Conservation (phyloP, 2,797 vertebrate species). For the Sorex maritimensis region DNA sequence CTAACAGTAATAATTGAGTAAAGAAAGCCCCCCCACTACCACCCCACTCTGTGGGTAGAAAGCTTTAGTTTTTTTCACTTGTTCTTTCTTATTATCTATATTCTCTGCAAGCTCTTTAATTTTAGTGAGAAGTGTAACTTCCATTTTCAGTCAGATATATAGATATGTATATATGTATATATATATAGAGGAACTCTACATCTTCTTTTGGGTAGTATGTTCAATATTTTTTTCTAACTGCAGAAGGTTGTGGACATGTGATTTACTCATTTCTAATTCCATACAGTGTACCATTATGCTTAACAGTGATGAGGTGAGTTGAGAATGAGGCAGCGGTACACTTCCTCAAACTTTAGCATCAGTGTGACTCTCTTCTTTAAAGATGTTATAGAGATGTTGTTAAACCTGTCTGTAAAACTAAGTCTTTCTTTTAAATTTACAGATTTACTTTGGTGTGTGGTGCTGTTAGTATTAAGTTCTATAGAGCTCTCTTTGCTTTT, state of each 20-base stretch:
- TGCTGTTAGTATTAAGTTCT: not conserved
- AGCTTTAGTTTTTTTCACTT: not conserved
- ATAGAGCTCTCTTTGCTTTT: not conserved
- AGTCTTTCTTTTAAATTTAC: not conserved
- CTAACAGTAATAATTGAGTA: not conserved
- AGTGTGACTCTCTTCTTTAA: not conserved
- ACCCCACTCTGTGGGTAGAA: not conserved
- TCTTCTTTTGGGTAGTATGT: not conserved
- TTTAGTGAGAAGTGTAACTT: slow-evolving; percentile 43
- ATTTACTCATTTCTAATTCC: not conserved
- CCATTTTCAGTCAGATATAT: slow-evolving; percentile 1
- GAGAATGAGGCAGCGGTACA: not conserved
- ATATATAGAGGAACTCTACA: not conserved
- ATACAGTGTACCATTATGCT: not conserved
- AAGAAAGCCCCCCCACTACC: not conserved
- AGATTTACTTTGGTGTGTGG: not conserved
- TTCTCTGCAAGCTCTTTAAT: not conserved
- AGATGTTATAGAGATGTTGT: not conserved
- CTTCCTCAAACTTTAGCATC: not conserved
- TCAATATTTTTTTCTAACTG: not conserved
- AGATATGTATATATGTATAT: not conserved
- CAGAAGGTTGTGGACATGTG: not conserved
- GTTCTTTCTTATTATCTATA: not conserved
- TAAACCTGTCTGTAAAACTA: not conserved
- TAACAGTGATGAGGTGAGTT: not conserved